Percentiles rank a stretch among this genome's conserved stretches.
Conservation (phyloP, 2,797 vertebrate genomes). For the Spinibarbus caldwelli region DNA sequence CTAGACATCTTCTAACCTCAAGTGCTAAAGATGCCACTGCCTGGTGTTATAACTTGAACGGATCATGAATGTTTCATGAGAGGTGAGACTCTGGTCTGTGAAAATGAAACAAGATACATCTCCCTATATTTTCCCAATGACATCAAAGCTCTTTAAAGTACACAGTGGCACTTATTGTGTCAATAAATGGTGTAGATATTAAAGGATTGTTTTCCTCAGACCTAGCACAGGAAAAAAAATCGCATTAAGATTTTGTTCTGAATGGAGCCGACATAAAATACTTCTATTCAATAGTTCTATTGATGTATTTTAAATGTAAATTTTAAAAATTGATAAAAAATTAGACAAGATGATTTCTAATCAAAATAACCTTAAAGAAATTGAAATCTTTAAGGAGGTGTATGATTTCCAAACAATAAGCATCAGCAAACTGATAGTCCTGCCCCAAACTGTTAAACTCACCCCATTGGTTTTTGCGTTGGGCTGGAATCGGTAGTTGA, state of each 20-base stretch:
- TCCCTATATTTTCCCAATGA: constrained; percentile 59
- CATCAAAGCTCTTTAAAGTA: constrained; percentile 57
- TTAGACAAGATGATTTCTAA: background rate
- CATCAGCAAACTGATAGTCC: background rate
- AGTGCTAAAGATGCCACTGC: constrained; percentile 59
- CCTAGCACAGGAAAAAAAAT: background rate
- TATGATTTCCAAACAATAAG: background rate
- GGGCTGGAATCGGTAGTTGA: background rate
- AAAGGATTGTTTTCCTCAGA: constrained; percentile 54
- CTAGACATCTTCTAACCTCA: constrained; percentile 57
- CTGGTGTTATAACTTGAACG: constrained; percentile 50
- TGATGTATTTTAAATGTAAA: background rate
- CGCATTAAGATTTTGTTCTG: constrained; percentile 20
- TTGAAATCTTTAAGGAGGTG: background rate
- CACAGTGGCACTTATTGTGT: constrained; percentile 49
- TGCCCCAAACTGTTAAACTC: background rate
- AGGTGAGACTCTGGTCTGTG: constrained; percentile 54
- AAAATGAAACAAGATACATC: constrained; percentile 59
- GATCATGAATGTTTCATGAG: constrained; percentile 62
- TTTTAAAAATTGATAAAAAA: background rate
- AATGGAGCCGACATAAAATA: background rate
- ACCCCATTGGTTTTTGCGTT: background rate
- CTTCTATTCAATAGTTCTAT: background rate
- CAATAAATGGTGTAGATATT: constrained; percentile 55
- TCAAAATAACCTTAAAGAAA: background rate